Evolutionary conservation across 2,797 vertebrate species (phyloP), one percentile per base, ranked within the genome.

Genomic region (Pipistrellus pygmaeus): DNA sequence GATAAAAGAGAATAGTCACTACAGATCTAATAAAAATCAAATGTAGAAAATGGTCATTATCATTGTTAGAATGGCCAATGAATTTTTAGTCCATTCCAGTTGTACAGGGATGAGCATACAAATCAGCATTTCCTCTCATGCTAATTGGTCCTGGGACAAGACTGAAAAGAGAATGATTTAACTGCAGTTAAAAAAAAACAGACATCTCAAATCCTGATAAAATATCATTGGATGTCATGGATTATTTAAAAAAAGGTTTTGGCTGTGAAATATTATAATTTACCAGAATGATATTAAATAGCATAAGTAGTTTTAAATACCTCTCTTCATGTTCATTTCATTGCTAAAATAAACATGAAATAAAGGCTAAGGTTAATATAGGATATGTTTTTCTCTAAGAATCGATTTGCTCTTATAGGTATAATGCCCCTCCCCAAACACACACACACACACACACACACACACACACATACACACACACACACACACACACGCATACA

Each of bases 71-170:
- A 97, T 96, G 86, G 97, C 90, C 80, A 87, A 89, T 89, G 77
- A 85, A 87, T 94, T 97, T 81, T 93, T 91, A 91, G 97, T 95
- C 91, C 25, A 48, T 18, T 88, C 38, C 51, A 94, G 95, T 97
- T 96, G 93, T 78, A 97, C 92, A 95, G 93, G 32, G 71, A 89
- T 78, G 95, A 97, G 96, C 95, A 98, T 87, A 96, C 88, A 96
- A 97, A 97, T 91, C 48, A 95, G 75, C 92, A 95, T 97, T 98
- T 97, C 96, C 97, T 98, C 97, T 97, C 90, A 95, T 96, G 96
- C 96, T 97, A 95, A 97, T 95, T 88, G 85, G 89, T 82, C 69
- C 96, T 98, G 72, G 96, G 96, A 98, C 97, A 97, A 97, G 88
- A 55, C 84, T 96, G 78, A 97, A 97, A 95, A 97, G 96, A 97